phyloP scores from a whole-genome alignment of 2,888 invertebrate species.

The Drosophila borborema region DNA sequence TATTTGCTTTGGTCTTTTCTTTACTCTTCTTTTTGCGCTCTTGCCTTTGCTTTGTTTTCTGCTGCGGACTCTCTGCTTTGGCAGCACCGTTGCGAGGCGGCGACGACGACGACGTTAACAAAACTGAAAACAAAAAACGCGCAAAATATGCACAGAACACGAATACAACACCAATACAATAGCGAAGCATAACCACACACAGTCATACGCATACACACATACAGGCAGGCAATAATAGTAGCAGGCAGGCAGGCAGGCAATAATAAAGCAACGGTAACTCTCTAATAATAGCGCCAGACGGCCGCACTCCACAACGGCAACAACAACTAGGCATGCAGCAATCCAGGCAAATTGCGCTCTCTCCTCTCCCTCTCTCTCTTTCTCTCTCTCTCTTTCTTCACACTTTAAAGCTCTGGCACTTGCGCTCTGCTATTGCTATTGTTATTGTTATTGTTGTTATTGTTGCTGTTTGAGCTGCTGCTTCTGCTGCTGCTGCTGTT shows the following conservation, averaged over 20 bases:
- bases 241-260: slow-evolving; percentile 54
- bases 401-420: slow-evolving; percentile 26
- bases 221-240: slow-evolving; percentile 54
- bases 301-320: slow-evolving; percentile 34
- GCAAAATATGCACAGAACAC: slow-evolving; percentile 76
- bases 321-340: slow-evolving; percentile 30
- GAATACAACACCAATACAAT: slow-evolving; percentile 44
- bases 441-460: slow-evolving; percentile 11
- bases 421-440: slow-evolving; percentile 33
- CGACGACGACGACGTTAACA: slow-evolving; percentile 73
- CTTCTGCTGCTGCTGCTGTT: slow-evolving; percentile 29
- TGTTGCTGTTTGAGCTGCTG: not conserved
- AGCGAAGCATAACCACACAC: slow-evolving; percentile 17
- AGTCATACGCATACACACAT: slow-evolving; percentile 25
- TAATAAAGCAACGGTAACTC: slow-evolving; percentile 77
- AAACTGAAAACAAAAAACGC: slow-evolving; percentile 77
- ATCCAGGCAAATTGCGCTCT: slow-evolving; percentile 35
- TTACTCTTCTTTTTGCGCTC: slow-evolving; percentile 30
- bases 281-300: slow-evolving; percentile 69
- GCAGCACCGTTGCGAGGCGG: slow-evolving; percentile 62
- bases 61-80: slow-evolving; percentile 44
- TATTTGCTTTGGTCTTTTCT: slow-evolving; percentile 48
- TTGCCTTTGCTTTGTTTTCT: slow-evolving; percentile 43
- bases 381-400: slow-evolving; percentile 24
- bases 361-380: slow-evolving; percentile 28